A percentile compares a stretch with the other conserved stretches of the same genome.
Evolutionary conservation across 2,797 vertebrate genomes (phyloP).

Genomic region (Megaceryle alcyon): DNA sequence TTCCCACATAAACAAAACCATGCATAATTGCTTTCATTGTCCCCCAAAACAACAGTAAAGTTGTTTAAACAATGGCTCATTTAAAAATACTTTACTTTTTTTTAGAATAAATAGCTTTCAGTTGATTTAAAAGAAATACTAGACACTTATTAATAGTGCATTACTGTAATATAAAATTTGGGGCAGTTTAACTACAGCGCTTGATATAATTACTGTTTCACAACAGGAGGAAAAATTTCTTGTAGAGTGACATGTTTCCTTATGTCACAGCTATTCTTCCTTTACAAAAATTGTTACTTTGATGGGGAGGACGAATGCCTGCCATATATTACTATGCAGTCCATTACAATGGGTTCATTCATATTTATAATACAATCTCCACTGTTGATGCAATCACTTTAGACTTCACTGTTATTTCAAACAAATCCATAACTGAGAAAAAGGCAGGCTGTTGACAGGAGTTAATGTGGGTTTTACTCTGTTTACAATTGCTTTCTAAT

Average conservation of each 20-base stretch:
- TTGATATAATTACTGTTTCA: constrained; percentile 45
- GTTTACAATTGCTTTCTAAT: constrained; percentile 86
- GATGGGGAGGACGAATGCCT: constrained; percentile 43
- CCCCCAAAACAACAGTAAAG: background rate
- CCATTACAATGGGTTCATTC: constrained; percentile 74
- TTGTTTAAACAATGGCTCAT: constrained; percentile 36
- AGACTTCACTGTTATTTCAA: constrained; percentile 78
- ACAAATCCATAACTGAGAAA: constrained; percentile 82
- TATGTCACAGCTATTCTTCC: constrained; percentile 48
- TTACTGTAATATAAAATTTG: constrained; percentile 46
- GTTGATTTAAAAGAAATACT: constrained; percentile 56
- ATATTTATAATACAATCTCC: constrained; percentile 80
- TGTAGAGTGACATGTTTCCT: constrained; percentile 44
- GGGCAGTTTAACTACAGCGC: background rate
- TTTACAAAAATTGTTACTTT: constrained; percentile 55
- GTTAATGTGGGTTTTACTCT: constrained; percentile 81
- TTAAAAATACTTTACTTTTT: background rate
- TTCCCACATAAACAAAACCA: background rate
- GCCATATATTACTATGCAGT: constrained; percentile 50
- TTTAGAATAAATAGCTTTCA: background rate
- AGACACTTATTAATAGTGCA: constrained; percentile 45
- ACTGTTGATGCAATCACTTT: constrained; percentile 76
- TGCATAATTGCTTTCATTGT: background rate
- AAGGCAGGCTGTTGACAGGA: constrained; percentile 81
- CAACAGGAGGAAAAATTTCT: constrained; percentile 58